Evolutionary conservation across 1,140 invertebrate genomes (phyloP), one percentile per base, ranked within the genome.

Genomic region (Leptonema lineaticorne): DNA sequence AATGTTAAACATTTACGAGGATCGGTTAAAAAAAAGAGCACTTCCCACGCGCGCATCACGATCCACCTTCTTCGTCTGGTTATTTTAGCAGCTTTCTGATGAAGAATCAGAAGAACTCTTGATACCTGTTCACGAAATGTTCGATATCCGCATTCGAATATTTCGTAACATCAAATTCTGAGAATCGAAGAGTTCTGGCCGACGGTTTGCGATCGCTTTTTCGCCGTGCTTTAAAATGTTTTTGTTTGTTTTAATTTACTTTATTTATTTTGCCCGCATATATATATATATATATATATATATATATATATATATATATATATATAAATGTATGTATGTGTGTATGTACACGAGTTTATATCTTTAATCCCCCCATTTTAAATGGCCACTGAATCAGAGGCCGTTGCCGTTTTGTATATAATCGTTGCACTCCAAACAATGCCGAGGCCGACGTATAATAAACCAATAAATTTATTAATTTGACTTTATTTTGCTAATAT

Each of bases 121-220:
- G 11, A 41, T 9, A 41, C 37, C 37, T 41, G 37, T 41, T 41
- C 30, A 6, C 37, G 37, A 3, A 2, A 14, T 16, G 37, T 14
- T 16, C 37, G 37, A 41, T 41, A 41, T 48, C 46, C 8, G 20
- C 22, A n/a, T 20, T 48, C n/a, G 22, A 26, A 20, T 53, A 9
- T 53, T 53, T 53, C 50, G 50, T 53, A 53, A 53, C 50, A 24
- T 20, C 9, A 11, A n/a, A 53, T 53, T 53, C 50, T 53, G 27
- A 24, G 50, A 53, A 53, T 53, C 22, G 50, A 18, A 26, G 27
- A 53, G 22, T 24, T 20, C n/a, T 26, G 50, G 50, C 50, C 50
- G 20, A 53, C 18, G 50, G 50, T 53, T 53, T 20, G 50, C 50
- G 50, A 53, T 14, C 50, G 20, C 50, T 53, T 53, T n/a, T 53